Conservation (phyloP, 2,113 vertebrate genomes). For the Saccopteryx bilineata region DNA sequence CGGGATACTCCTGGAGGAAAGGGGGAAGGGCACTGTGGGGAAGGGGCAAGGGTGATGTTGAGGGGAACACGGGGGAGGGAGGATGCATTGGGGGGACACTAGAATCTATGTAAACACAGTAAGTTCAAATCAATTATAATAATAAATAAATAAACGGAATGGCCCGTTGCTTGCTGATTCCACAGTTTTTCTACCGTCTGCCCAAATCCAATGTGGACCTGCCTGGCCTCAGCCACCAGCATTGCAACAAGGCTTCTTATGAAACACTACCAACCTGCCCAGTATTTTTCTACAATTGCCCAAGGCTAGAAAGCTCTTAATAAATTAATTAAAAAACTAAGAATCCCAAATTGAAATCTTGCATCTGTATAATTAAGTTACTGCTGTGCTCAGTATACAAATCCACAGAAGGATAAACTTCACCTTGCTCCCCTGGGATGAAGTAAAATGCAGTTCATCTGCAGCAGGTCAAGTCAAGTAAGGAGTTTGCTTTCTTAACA, state of each 20-base stretch:
- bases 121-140: too few species aligned
- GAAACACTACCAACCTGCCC: neutral
- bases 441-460: constrained; percentile 15
- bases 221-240: too few species aligned
- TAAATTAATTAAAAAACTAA: constrained; percentile 48
- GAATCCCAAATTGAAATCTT: neutral
- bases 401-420: neutral
- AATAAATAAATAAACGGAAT: too few species aligned
- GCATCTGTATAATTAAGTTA: neutral
- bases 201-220: too few species aligned
- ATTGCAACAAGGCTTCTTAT: neutral
- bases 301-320: neutral
- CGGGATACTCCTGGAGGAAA: too few species aligned
- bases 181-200: too few species aligned
- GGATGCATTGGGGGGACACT: too few species aligned
- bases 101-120: too few species aligned
- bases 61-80: too few species aligned
- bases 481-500: constrained; percentile 49
- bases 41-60: too few species aligned
- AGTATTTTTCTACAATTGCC: constrained; percentile 32
- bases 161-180: too few species aligned
- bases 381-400: neutral
- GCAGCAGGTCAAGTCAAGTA: neutral
- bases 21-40: too few species aligned
- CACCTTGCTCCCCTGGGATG: neutral